Evolutionary conservation across 2,797 vertebrate species (phyloP).

Genomic region (Columba guinea): DNA sequence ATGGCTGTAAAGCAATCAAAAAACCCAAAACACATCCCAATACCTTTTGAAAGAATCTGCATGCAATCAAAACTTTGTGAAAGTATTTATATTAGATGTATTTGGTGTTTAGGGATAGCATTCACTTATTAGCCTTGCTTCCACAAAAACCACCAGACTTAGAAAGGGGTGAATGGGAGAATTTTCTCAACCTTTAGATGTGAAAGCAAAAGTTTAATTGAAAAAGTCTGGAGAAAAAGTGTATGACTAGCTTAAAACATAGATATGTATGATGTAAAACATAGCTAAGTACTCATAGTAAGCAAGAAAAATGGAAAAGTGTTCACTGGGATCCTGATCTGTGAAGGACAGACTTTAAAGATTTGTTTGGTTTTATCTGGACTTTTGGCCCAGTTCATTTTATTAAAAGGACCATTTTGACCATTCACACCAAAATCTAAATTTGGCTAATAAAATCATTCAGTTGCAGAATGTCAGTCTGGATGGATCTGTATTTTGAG

Average conservation of each 20-base stretch:
- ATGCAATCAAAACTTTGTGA: not conserved
- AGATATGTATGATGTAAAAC: not conserved
- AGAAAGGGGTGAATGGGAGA: fast-evolving
- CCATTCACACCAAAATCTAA: not conserved
- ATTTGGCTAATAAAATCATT: not conserved
- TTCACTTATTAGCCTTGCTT: not conserved
- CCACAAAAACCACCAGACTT: not conserved
- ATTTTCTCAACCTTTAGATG: not conserved
- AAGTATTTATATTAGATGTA: not conserved
- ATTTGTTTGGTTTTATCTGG: not conserved
- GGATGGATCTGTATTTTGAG: not conserved
- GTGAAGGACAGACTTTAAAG: not conserved
- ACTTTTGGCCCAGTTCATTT: not conserved
- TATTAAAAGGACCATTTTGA: not conserved
- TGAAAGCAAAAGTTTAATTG: not conserved
- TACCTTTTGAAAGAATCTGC: not conserved
- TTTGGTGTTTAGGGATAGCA: not conserved
- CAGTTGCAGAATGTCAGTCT: not conserved
- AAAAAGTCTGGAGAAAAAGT: not conserved
- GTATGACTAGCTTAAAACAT: not conserved
- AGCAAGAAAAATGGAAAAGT: not conserved
- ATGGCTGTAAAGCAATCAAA: not conserved
- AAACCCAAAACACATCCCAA: not conserved
- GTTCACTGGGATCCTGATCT: not conserved
- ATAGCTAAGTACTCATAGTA: not conserved